These are phyloP conservation scores for Brachionus paranguensis DNA, from an alignment of 1,140 invertebrate genomes.

Conservation along the genomic window DNA sequence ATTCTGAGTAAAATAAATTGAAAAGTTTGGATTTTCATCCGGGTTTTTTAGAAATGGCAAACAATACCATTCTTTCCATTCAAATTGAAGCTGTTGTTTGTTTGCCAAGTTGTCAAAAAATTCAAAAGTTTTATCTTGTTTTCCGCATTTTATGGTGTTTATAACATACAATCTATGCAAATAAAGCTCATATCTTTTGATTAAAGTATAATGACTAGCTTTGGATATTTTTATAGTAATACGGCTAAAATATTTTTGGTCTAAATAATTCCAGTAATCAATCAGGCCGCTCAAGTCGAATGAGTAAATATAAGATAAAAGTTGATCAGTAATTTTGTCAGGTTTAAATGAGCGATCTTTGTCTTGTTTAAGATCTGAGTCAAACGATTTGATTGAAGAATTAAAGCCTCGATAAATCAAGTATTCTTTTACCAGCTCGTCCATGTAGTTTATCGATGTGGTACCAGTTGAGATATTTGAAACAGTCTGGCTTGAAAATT, in stretches of 20 bases:
- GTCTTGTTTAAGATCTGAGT: slow-evolving; percentile 76
- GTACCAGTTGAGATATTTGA: background rate
- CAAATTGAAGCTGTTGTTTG: slow-evolving; percentile 76
- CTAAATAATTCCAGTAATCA: slow-evolving; percentile 80
- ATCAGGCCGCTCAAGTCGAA: slow-evolving; percentile 71
- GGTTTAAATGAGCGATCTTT: slow-evolving; percentile 84
- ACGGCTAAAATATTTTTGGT: slow-evolving; percentile 75
- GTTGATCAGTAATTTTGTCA: slow-evolving; percentile 81
- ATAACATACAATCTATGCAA: slow-evolving; percentile 82
- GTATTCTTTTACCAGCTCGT: slow-evolving; percentile 85
- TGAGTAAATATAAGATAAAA: slow-evolving; percentile 68
- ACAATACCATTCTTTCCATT: slow-evolving; percentile 96
- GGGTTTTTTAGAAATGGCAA: slow-evolving; percentile 82
- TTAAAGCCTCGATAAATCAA: slow-evolving; percentile 80
- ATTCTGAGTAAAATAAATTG: slow-evolving; percentile 78
- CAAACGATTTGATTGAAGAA: slow-evolving; percentile 73
- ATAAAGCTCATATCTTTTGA: slow-evolving; percentile 79
- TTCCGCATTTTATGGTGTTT: slow-evolving; percentile 72
- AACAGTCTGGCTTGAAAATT: background rate
- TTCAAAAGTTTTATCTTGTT: slow-evolving; percentile 74
- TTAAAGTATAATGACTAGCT: slow-evolving; percentile 72
- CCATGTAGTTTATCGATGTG: slow-evolving; percentile 60
- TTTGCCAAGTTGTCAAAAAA: slow-evolving; percentile 81
- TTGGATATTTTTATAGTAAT: slow-evolving; percentile 50
- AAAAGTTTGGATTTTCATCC: slow-evolving; percentile 79